phyloP scores from a whole-genome alignment of 2,888 invertebrate genomes.

The Diplolepis rosae region DNA sequence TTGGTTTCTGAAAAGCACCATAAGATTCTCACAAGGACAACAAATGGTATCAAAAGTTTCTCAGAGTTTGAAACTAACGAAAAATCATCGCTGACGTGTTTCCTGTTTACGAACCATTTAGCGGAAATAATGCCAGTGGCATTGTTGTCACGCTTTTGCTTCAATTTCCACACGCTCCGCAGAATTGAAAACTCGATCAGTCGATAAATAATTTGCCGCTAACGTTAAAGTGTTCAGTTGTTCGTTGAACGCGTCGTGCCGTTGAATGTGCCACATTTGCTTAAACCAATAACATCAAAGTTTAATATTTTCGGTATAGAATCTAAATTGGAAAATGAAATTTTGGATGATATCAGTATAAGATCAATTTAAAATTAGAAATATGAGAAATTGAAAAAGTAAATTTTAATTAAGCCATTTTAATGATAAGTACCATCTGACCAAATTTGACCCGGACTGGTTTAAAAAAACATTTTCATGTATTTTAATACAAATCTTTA shows the following conservation, averaged over 20 bases:
- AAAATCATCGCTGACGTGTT: not conserved
- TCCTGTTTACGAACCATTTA: constrained; percentile 21
- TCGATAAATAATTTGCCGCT: constrained; percentile 57
- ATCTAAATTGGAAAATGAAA: no score
- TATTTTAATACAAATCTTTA: no score
- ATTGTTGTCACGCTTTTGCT: constrained; percentile 26
- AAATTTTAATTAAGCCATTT: no score
- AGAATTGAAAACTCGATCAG: constrained; percentile 8
- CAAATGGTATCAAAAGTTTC: constrained; percentile 9
- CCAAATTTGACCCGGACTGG: no score
- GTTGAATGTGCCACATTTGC: constrained; percentile 44
- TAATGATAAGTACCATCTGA: no score
- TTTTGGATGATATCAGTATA: no score
- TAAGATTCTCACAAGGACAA: constrained; percentile 14
- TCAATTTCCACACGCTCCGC: not conserved
- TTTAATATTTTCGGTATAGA: not conserved
- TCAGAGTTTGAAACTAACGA: not conserved
- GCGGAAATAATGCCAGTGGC: constrained; percentile 14
- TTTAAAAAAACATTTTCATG: no score
- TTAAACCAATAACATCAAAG: not conserved
- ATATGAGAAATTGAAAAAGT: no score
- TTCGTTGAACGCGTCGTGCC: constrained; percentile 36
- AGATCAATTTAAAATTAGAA: no score
- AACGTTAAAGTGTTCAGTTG: constrained; percentile 37
- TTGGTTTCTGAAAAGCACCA: constrained; percentile 2